These are phyloP conservation scores for Carollia perspicillata DNA, from an alignment of 2,113 vertebrate genomes.

Conservation along the genomic window DNA sequence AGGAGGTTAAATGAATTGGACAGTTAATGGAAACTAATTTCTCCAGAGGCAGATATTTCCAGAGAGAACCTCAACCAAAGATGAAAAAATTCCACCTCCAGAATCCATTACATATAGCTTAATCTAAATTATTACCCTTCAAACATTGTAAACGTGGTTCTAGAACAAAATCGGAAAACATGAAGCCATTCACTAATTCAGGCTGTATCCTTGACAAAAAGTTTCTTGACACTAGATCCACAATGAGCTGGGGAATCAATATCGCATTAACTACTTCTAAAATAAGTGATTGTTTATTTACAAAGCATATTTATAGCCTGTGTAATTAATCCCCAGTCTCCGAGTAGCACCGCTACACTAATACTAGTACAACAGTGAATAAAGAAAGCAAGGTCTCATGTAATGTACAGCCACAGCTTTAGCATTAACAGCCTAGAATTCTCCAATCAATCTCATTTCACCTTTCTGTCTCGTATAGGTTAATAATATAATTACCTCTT, in stretches of 20 bases:
- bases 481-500: constrained; percentile 63
- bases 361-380: constrained; percentile 3
- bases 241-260: constrained; percentile 47
- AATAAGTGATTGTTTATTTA: constrained; percentile 59
- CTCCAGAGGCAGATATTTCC: constrained; percentile 44
- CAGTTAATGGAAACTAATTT: constrained; percentile 66
- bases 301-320: constrained; percentile 17
- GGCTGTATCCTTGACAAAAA: constrained; percentile 18
- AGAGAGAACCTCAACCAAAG: constrained; percentile 8
- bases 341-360: not conserved
- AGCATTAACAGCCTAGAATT: constrained; percentile 48
- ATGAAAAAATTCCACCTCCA: not conserved
- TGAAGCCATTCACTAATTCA: constrained; percentile 2
- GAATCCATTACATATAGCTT: constrained; percentile 36
- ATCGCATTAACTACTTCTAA: constrained; percentile 49
- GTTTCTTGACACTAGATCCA: not conserved
- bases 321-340: constrained; percentile 35
- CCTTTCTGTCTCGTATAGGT: not conserved
- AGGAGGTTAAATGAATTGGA: constrained; percentile 71
- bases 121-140: constrained; percentile 19
- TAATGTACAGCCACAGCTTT: not conserved
- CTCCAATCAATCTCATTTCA: constrained; percentile 65
- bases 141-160: constrained; percentile 12
- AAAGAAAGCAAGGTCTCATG: not conserved
- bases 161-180: constrained; percentile 13